Evolutionary conservation across 2,888 invertebrate species (phyloP).

Genomic region (Buathra laborator): DNA sequence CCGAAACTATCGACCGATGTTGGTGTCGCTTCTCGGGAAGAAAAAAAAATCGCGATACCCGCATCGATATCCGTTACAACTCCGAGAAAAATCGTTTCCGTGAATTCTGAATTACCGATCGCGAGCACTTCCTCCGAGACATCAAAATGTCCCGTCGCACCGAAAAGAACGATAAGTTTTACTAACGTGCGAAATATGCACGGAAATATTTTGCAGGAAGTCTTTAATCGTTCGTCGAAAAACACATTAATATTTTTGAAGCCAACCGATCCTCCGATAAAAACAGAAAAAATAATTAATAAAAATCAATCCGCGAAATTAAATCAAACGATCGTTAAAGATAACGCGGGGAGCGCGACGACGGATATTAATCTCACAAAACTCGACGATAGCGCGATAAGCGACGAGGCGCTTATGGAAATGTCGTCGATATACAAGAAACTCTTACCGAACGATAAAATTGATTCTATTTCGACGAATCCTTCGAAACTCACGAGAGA

Average conservation of each 20-base stretch:
- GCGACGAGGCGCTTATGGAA: slow-evolving; percentile 75
- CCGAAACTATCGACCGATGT: neutral
- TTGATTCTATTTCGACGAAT: slow-evolving; percentile 9
- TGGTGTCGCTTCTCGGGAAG: neutral
- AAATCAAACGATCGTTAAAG: slow-evolving; percentile 16
- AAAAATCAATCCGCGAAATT: slow-evolving; percentile 39
- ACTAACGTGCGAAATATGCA: slow-evolving; percentile 69
- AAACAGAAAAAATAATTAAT: slow-evolving; percentile 42
- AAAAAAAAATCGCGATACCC: slow-evolving; percentile 27
- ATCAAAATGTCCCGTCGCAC: slow-evolving; percentile 54
- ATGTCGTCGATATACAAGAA: slow-evolving; percentile 77
- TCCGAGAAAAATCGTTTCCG: neutral
- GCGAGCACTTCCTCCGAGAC: slow-evolving; percentile 21
- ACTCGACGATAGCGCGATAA: slow-evolving; percentile 70
- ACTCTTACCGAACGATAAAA: slow-evolving; percentile 64
- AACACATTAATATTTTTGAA: slow-evolving; percentile 74
- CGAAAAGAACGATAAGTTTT: slow-evolving; percentile 62
- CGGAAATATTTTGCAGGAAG: slow-evolving; percentile 72
- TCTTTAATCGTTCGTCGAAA: slow-evolving; percentile 68
- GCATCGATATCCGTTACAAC: neutral
- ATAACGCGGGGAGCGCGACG: slow-evolving; percentile 25
- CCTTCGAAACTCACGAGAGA: slow-evolving; percentile 9
- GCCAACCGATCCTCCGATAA: slow-evolving; percentile 66
- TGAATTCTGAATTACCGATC: slow-evolving; percentile 5
- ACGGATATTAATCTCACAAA: slow-evolving; percentile 64